Evolutionary conservation across 1,140 invertebrate genomes (phyloP).

Genomic region (Amphibalanus amphitrite): DNA sequence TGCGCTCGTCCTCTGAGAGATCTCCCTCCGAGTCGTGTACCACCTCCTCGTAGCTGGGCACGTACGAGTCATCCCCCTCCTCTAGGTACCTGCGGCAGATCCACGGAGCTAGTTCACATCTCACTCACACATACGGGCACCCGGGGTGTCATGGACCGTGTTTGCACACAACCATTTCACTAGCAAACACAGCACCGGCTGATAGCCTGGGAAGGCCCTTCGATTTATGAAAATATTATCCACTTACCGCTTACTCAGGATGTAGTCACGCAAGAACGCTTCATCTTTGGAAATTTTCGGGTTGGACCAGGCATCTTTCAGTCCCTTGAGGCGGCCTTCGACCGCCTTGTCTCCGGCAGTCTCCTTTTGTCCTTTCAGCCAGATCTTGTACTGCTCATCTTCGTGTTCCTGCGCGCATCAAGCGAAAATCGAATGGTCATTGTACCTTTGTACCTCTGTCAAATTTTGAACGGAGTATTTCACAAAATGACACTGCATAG

Average conservation of each 20-base stretch:
- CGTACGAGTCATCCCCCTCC: neutral
- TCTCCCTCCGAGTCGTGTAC: neutral
- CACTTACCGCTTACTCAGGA: neutral
- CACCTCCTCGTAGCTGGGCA: slow-evolving; percentile 5
- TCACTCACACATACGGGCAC: too few relatives aligned
- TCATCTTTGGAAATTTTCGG: neutral
- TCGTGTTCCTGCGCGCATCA: neutral
- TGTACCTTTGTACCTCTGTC: too few relatives aligned
- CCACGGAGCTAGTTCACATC: too few relatives aligned
- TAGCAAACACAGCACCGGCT: too few relatives aligned
- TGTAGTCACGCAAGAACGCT: neutral
- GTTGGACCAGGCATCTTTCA: neutral
- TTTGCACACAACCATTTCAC: too few relatives aligned
- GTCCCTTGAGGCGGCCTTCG: neutral
- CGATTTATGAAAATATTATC: too few relatives aligned
- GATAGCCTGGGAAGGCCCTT: too few relatives aligned
- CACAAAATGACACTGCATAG: too few relatives aligned
- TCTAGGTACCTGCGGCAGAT: neutral
- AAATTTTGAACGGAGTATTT: too few relatives aligned
- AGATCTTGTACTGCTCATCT: neutral
- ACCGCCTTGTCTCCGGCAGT: neutral
- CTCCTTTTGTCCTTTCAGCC: neutral
- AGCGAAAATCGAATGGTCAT: too few relatives aligned
- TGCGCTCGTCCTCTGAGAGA: neutral
- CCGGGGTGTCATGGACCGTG: too few relatives aligned